These are phyloP conservation scores for Sarcophilus harrisii DNA, from an alignment of 2,797 vertebrate genomes.

Conservation along the genomic window DNA sequence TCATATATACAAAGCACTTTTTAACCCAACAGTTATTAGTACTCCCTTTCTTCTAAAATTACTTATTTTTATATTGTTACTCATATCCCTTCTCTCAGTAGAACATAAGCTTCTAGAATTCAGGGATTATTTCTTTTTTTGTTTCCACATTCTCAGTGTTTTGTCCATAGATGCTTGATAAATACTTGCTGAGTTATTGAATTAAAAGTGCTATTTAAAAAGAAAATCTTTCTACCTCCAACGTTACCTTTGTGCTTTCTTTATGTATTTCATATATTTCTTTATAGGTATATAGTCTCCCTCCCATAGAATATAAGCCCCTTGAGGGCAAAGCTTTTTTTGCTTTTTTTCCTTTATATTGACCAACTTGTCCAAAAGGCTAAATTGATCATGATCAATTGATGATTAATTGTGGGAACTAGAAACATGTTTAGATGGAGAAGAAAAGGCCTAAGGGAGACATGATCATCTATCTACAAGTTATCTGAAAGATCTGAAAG, in stretches of 20 bases:
- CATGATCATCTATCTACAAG: background rate
- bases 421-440: background rate
- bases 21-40: background rate
- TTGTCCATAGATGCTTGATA: background rate
- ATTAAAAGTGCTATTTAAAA: background rate
- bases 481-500: background rate
- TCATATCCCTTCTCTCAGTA: background rate
- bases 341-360: background rate
- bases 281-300: background rate
- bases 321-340: background rate
- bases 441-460: background rate
- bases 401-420: background rate
- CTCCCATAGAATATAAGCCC: background rate
- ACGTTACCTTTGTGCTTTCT: background rate
- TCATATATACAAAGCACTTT: background rate
- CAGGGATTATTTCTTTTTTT: background rate
- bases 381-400: background rate
- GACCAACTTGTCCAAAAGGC: background rate
- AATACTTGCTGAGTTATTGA: background rate
- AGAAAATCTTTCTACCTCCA: background rate
- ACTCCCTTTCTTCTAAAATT: background rate
- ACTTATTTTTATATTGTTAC: background rate
- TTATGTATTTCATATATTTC: background rate
- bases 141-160: background rate
- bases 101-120: background rate